phyloP scores from a whole-genome alignment of 1,140 invertebrate species.

The Drosophila carrolli region DNA sequence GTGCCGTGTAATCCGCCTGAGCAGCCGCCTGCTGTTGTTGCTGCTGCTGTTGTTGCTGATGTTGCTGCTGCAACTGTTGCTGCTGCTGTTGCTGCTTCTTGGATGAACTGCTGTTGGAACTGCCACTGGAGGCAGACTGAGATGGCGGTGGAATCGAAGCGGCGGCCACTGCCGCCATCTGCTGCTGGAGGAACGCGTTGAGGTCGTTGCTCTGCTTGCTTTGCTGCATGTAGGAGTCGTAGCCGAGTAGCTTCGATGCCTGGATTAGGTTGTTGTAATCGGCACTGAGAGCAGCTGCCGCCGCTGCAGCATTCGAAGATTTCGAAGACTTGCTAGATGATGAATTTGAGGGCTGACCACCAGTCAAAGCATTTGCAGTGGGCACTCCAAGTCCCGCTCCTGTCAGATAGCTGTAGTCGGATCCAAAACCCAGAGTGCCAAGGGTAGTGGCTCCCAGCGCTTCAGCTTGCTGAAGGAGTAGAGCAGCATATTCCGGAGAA shows the following conservation, averaged over 20 bases:
- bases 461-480: conserved; percentile 81
- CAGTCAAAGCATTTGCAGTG: conserved; percentile 23
- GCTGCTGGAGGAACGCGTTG: conserved; percentile 78
- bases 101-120: conserved; percentile 43
- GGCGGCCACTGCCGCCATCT: conserved; percentile 76
- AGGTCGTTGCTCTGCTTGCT: conserved; percentile 76
- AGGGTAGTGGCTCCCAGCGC: conserved; percentile 80
- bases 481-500: conserved; percentile 79
- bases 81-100: conserved; percentile 61
- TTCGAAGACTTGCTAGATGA: conserved; percentile 64
- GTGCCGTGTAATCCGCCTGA: conserved; percentile 69
- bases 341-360: conserved; percentile 37
- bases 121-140: conserved; percentile 31
- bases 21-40: conserved; percentile 51
- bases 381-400: conserved; percentile 50
- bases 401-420: conserved; percentile 76
- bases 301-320: conserved; percentile 59
- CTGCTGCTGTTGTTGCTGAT: conserved; percentile 53
- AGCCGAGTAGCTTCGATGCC: conserved; percentile 78
- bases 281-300: conserved; percentile 69
- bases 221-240: conserved; percentile 82
- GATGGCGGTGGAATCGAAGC: conserved; percentile 59
- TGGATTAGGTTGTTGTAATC: conserved; percentile 82
- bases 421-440: conserved; percentile 77
- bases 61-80: conserved; percentile 34